Percentiles rank a stretch among this genome's conserved stretches.
These are phyloP conservation scores for Nyctalus aviator DNA, from an alignment of 2,797 vertebrate species.

Conservation along the genomic window DNA sequence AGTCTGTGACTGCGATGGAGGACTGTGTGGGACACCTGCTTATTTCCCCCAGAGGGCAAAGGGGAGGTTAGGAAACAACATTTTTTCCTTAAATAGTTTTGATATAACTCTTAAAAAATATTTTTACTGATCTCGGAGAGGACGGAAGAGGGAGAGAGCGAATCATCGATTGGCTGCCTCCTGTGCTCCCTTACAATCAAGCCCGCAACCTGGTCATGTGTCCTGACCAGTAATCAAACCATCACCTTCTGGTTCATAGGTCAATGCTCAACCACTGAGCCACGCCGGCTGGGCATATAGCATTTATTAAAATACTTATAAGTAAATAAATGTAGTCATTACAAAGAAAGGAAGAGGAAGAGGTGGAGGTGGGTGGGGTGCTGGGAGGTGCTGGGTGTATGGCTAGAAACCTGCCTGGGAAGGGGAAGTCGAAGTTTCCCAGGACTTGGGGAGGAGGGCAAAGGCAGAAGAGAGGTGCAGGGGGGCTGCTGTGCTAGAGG, in stretches of 20 bases:
- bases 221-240: no score
- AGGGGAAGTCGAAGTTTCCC: not conserved
- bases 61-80: not conserved
- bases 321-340: not conserved
- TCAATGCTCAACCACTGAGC: no score
- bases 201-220: no score
- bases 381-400: not conserved
- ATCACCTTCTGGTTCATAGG: no score
- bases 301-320: not conserved
- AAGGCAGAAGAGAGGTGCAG: not conserved
- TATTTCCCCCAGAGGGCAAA: not conserved
- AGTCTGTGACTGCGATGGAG: not conserved
- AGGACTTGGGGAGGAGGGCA: not conserved
- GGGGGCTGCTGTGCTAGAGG: not conserved
- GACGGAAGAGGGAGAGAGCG: no score
- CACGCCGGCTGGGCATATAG: no score
- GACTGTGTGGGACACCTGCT: not conserved
- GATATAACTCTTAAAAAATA: not conserved
- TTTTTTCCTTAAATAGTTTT: not conserved
- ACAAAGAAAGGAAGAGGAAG: not conserved
- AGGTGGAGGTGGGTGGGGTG: no score
- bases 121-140: not conserved
- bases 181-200: no score
- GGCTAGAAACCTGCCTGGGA: not conserved
- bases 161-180: no score